A percentile compares a stretch with the other conserved stretches of the same genome.
Conservation (phyloP, 2,113 vertebrate species). For the Baryphthengus martii region DNA sequence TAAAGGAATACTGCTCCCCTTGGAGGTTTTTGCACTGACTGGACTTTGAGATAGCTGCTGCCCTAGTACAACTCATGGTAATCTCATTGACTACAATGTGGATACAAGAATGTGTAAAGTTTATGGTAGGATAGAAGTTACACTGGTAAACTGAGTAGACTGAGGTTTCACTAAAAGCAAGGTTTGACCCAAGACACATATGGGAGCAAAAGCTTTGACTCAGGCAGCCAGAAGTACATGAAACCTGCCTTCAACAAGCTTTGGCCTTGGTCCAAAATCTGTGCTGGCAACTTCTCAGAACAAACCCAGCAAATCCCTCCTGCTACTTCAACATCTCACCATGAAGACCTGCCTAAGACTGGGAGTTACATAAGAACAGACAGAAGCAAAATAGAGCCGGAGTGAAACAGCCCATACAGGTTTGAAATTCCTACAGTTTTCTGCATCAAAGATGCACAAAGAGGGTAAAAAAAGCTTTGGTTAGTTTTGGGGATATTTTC, state of each 20-base stretch:
- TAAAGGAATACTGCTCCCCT: not conserved
- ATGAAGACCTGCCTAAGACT: not conserved
- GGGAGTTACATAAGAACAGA: not conserved
- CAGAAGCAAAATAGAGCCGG: not conserved
- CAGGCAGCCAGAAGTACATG: not conserved
- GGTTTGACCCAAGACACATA: not conserved
- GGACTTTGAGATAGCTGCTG: not conserved
- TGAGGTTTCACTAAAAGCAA: not conserved
- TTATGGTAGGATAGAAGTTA: too few relatives aligned
- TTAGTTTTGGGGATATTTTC: not conserved
- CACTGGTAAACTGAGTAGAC: not conserved
- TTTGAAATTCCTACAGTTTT: not conserved
- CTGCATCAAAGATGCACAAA: not conserved
- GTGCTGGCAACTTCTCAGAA: not conserved
- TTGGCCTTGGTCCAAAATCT: not conserved
- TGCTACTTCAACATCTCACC: not conserved
- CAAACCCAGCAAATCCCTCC: not conserved
- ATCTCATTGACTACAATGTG: accelerated
- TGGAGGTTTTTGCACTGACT: not conserved
- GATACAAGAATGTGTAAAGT: not conserved
- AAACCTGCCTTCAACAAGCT: not conserved
- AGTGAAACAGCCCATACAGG: not conserved
- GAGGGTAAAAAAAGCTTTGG: not conserved
- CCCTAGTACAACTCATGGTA: not conserved
- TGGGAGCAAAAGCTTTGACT: not conserved